Percentiles rank a stretch among this genome's conserved stretches.
phyloP scores from a whole-genome alignment of 2,113 vertebrate species.

The Asarcornis scutulata region DNA sequence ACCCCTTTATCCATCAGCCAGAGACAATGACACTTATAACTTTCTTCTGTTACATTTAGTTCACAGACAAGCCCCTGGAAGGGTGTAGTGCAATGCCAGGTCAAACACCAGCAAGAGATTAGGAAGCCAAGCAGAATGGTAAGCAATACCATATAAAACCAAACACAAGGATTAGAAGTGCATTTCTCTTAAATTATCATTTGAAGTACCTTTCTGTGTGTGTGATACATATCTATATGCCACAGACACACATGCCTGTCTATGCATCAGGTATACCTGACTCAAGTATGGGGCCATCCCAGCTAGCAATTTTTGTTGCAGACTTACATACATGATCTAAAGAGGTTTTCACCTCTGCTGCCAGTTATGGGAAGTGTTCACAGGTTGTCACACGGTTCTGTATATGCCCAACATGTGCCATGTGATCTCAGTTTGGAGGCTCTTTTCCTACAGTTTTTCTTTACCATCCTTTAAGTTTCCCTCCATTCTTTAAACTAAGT shows the following conservation, averaged over 20 bases:
- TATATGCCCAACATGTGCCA: not conserved
- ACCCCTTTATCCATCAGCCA: not conserved
- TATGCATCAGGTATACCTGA: not conserved
- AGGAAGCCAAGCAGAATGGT: not conserved
- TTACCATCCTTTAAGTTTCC: not conserved
- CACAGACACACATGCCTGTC: not conserved
- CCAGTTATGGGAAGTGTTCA: not conserved
- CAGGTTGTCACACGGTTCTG: not conserved
- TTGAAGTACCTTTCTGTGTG: not conserved
- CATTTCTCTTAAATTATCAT: not conserved
- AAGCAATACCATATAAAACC: not conserved
- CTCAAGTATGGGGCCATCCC: not conserved
- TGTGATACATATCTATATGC: not conserved
- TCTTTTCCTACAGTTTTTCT: not conserved
- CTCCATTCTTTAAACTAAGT: not conserved
- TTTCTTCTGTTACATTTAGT: not conserved
- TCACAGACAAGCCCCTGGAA: not conserved
- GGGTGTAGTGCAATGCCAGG: not conserved
- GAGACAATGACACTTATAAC: not conserved
- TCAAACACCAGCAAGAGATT: not conserved
- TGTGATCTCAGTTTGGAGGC: not conserved
- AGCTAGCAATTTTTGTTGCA: not conserved
- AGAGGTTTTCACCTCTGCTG: not conserved
- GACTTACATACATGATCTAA: accelerated
- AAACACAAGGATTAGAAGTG: not conserved